Conservation (phyloP, 2,797 vertebrate species). For the Crenichthys baileyi region DNA sequence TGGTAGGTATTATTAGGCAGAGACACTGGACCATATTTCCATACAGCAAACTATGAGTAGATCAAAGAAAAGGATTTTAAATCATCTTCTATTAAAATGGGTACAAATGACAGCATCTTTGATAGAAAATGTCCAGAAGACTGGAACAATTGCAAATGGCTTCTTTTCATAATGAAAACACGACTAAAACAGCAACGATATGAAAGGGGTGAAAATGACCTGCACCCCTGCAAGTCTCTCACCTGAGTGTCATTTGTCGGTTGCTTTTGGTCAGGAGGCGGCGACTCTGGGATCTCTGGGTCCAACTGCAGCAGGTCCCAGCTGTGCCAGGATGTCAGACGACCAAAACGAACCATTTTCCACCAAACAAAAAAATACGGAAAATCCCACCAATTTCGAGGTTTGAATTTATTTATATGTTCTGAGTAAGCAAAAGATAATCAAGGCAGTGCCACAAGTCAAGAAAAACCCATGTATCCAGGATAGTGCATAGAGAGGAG, state of each 20-base stretch:
- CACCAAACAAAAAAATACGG: not conserved
- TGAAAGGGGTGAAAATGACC: not conserved
- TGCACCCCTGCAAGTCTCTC: constrained; percentile 32
- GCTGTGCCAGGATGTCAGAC: constrained; percentile 79
- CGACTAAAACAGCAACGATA: not conserved
- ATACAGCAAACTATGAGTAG: not conserved
- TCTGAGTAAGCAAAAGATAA: not conserved
- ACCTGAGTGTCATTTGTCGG: constrained; percentile 63
- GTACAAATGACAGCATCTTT: not conserved
- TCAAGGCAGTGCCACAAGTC: constrained; percentile 8
- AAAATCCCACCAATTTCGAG: not conserved
- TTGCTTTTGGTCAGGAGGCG: constrained; percentile 10
- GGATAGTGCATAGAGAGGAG: not conserved
- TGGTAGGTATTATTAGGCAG: not conserved
- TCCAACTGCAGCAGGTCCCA: constrained; percentile 81
- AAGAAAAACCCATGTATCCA: constrained; percentile 32
- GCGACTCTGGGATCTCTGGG: constrained; percentile 60
- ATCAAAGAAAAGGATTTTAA: not conserved
- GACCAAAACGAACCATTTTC: constrained; percentile 77
- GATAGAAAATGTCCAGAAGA: not conserved
- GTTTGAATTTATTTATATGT: not conserved
- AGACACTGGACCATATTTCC: not conserved
- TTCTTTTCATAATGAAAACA: not conserved
- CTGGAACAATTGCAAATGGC: not conserved
- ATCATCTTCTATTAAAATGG: not conserved